Conservation (phyloP, 1,140 invertebrate species). For the Pachypsylla venusta region DNA sequence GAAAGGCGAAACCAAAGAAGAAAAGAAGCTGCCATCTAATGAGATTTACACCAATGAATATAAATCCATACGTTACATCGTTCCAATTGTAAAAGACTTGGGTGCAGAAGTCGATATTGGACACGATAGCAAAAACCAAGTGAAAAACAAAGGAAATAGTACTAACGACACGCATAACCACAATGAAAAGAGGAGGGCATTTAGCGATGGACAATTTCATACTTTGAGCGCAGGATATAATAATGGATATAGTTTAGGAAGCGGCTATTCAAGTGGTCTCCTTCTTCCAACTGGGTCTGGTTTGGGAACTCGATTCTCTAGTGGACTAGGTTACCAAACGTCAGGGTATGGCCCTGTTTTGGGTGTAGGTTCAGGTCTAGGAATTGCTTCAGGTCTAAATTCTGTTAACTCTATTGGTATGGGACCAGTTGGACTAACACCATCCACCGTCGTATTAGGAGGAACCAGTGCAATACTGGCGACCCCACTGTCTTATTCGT, state of each 20-base stretch:
- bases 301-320: not conserved
- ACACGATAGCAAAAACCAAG: not conserved
- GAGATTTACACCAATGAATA: not conserved
- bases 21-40: not conserved
- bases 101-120: not conserved
- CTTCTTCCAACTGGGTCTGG: constrained; percentile 2
- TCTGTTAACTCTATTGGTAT: not conserved
- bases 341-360: not conserved
- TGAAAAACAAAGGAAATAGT: not conserved
- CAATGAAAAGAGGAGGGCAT: not conserved
- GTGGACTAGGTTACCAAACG: not conserved
- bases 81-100: not conserved
- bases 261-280: not conserved
- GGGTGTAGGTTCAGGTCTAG: not conserved
- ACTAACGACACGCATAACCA: not conserved
- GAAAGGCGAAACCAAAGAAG: not conserved
- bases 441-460: not conserved
- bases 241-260: constrained; percentile 1
- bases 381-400: constrained; percentile 2
- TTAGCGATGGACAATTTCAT: not conserved
- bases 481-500: not conserved
- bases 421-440: not conserved
- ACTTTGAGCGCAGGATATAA: not conserved
- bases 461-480: not conserved
- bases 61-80: not conserved